Base-by-base conservation (phyloP, 2,113 vertebrate genomes). In the Odontesthes bonariensis region DNA sequence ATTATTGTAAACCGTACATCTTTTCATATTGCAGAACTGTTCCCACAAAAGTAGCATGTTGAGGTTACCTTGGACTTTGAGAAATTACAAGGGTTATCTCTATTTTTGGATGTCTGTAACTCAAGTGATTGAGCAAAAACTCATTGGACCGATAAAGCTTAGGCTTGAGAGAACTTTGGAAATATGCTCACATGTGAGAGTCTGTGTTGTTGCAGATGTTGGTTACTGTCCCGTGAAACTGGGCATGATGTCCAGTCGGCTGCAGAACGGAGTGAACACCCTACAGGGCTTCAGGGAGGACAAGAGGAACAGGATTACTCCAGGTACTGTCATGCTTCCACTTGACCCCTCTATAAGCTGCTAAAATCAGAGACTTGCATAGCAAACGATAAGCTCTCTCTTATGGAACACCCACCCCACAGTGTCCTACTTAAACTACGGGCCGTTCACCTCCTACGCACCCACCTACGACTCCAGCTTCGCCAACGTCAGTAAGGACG, bases 271-370 rank as follows among this genome's bases (percentile, higher is more conserved):
- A 17, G 94, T 99, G 54, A 99, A 99, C 82, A 95, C 94, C 0
- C 92, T 99, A 67, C 97, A 98, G 90, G 96, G 97, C 0, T 99
- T 99, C 86, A 97, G 97, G 86, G 98, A 99, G 87, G 98, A 99
- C 91, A 99, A 99, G 91, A 96, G 98, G 86, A 99, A 99, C 92
- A 93, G 94, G 82, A 94, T 97, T 31, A 97, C 95, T 77, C 97
- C 97, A 92, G 97, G 98, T 97, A 69, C 27, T 0, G 2, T 5
- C 0, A 10, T 8, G 35, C 14, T 8, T 23, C n/a, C 5, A 0
- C 3, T 27, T 27, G 27, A 27, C 14, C 14, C 22, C 9, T 46
- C 40, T 19, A 44, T 12, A 16, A 38, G 6, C 23, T 16, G 10
- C 27, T 59, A 6, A 33, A 0, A n/a, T 47, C 14, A 31, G 13